A percentile compares a stretch with the other conserved stretches of the same genome.
phyloP scores from a whole-genome alignment of 2,797 vertebrate species.

The Gadopsis marmoratus region DNA sequence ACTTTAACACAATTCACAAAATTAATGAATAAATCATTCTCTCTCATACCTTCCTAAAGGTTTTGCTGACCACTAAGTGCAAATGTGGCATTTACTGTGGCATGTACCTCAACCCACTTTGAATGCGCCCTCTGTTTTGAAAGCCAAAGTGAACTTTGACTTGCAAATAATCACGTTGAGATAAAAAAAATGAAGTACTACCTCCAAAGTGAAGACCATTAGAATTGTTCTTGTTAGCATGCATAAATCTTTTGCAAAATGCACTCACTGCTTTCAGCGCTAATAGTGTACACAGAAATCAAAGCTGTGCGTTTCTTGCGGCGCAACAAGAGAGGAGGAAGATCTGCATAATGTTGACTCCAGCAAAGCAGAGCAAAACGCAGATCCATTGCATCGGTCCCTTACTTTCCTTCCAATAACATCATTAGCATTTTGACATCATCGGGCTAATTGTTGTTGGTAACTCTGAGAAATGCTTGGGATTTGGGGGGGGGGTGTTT shows the following conservation, averaged over 20 bases:
- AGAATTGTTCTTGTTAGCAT: slow-evolving; percentile 73
- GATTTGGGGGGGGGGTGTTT: slow-evolving; percentile 26
- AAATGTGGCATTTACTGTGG: slow-evolving; percentile 55
- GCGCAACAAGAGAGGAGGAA: slow-evolving; percentile 38
- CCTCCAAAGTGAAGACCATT: slow-evolving; percentile 63
- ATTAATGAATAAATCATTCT: slow-evolving; percentile 49
- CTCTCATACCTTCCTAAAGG: slow-evolving; percentile 24
- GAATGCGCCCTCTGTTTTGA: slow-evolving; percentile 55
- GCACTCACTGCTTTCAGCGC: slow-evolving; percentile 66
- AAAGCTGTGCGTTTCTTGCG: slow-evolving; percentile 51
- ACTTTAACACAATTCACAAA: too few relatives aligned
- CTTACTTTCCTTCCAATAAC: slow-evolving; percentile 58
- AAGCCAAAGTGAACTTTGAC: slow-evolving; percentile 80
- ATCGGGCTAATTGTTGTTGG: slow-evolving; percentile 68
- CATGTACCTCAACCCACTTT: slow-evolving; percentile 54
- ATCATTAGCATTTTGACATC: slow-evolving; percentile 76
- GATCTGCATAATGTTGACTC: slow-evolving; percentile 67
- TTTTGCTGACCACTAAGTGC: slow-evolving; percentile 56
- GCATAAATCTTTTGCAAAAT: slow-evolving; percentile 70
- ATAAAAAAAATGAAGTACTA: slow-evolving; percentile 27
- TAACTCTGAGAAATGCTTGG: slow-evolving; percentile 58
- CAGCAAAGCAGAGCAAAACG: slow-evolving; percentile 47
- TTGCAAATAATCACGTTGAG: slow-evolving; percentile 75
- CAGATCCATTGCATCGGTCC: slow-evolving; percentile 33
- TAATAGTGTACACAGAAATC: slow-evolving; percentile 65